A percentile compares a stretch with the other conserved stretches of the same genome.
Evolutionary conservation across 2,888 invertebrate species (phyloP).

Genomic region (Proisotoma minuta): DNA sequence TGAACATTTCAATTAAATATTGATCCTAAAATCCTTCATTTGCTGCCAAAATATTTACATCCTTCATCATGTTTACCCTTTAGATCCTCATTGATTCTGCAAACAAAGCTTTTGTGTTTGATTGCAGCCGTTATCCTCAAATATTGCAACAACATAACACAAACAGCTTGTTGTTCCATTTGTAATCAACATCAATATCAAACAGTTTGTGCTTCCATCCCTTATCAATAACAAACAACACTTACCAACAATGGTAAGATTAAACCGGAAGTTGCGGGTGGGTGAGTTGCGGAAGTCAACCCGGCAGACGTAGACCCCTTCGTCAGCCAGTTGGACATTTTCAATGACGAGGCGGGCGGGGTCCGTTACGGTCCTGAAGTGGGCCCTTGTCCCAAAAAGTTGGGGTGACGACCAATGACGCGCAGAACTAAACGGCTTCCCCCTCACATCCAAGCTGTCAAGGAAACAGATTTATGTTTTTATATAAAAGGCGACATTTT

Average conservation of each 20-base stretch:
- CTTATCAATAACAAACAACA: no score
- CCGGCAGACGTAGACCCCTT: conserved; percentile 82
- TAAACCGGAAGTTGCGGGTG: conserved; percentile 81
- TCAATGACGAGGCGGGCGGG: conserved; percentile 71
- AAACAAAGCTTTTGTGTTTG: no score
- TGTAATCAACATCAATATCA: no score
- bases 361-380: conserved; percentile 71
- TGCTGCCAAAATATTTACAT: no score
- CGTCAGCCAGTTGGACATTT: conserved; percentile 79
- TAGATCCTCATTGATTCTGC: no score
- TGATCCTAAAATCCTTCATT: no score
- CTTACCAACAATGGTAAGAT: conserved; percentile 85
- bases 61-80: no score
- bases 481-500: conserved; percentile 10
- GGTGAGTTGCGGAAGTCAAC: conserved; percentile 86
- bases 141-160: no score
- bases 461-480: background rate
- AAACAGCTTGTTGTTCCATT: no score
- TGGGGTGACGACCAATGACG: conserved; percentile 79
- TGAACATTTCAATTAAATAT: no score
- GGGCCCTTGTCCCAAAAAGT: conserved; percentile 79
- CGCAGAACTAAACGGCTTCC: conserved; percentile 72
- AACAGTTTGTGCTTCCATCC: no score
- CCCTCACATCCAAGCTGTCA: conserved; percentile 72
- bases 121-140: no score